Conservation (phyloP, 2,113 vertebrate genomes). For the Oreochromis niloticus region DNA sequence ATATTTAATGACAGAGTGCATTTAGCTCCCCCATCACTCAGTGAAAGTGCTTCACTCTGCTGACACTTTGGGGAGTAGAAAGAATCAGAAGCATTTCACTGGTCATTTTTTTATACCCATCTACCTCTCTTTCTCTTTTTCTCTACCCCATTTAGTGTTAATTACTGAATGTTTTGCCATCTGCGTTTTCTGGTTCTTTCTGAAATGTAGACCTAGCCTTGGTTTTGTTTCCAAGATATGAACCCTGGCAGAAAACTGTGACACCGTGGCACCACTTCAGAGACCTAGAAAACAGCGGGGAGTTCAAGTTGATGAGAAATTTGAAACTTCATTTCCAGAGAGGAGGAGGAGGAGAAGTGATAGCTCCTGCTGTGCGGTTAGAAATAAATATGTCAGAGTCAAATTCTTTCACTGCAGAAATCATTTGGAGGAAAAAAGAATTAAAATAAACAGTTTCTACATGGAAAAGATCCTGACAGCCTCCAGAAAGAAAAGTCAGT, state of each 20-base stretch:
- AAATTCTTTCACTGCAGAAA: neutral
- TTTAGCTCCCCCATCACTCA: neutral
- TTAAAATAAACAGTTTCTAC: neutral
- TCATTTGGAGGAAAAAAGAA: neutral
- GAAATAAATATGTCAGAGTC: neutral
- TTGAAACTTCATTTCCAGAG: neutral
- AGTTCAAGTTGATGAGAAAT: neutral
- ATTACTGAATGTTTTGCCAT: neutral
- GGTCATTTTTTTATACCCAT: neutral
- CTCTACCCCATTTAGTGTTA: neutral
- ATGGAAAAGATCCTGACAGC: neutral
- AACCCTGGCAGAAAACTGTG: neutral
- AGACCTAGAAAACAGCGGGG: neutral
- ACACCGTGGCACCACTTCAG: neutral
- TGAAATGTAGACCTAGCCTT: neutral
- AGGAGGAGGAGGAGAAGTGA: neutral
- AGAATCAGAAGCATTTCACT: neutral
- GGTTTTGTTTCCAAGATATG: neutral
- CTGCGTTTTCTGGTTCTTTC: neutral
- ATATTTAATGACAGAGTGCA: conserved; percentile 38
- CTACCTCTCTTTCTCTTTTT: neutral
- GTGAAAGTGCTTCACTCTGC: neutral
- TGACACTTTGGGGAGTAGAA: neutral
- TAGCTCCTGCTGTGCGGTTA: neutral
- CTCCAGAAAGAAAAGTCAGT: neutral